These are phyloP conservation scores for Porites divaricata DNA, from an alignment of 92 coral and sea anemone genomes.

Conservation along the genomic window DNA sequence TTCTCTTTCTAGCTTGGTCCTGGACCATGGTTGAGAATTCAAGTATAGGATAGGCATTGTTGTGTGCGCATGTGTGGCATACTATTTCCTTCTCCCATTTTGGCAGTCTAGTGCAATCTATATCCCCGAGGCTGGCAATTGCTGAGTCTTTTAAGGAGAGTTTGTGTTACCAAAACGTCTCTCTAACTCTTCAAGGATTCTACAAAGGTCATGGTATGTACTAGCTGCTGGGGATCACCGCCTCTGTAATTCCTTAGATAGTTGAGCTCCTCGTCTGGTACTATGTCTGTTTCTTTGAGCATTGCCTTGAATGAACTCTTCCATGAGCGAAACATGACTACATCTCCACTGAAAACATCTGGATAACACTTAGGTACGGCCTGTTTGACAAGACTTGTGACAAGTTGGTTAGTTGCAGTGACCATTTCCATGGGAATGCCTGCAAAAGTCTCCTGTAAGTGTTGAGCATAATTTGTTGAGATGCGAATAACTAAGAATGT, in stretches of 20 bases:
- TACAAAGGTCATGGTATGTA: slow-evolving; percentile 24
- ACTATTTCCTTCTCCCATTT: slow-evolving; percentile 46
- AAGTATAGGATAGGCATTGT: too few relatives aligned
- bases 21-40: too few relatives aligned
- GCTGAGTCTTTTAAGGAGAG: slow-evolving; percentile 11
- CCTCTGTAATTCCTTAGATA: slow-evolving; percentile 21
- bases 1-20: too few relatives aligned
- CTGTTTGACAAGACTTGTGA: slow-evolving; percentile 36
- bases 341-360: slow-evolving; percentile 33
- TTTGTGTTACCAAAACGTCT: slow-evolving; percentile 30
- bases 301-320: slow-evolving; percentile 24
- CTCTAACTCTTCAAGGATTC: slow-evolving; percentile 30
- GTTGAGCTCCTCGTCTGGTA: slow-evolving; percentile 9
- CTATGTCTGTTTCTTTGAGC: too few relatives aligned
- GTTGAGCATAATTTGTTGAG: background rate
- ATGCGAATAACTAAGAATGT: background rate
- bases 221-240: slow-evolving; percentile 18
- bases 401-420: slow-evolving; percentile 18
- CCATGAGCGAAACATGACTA: slow-evolving; percentile 30
- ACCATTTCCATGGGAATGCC: background rate
- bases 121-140: background rate
- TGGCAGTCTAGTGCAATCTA: background rate
- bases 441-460: background rate
- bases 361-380: slow-evolving; percentile 42
- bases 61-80: background rate